These are phyloP conservation scores for Orbicella faveolata DNA, from an alignment of 64 coral and sea anemone species.

Conservation along the genomic window DNA sequence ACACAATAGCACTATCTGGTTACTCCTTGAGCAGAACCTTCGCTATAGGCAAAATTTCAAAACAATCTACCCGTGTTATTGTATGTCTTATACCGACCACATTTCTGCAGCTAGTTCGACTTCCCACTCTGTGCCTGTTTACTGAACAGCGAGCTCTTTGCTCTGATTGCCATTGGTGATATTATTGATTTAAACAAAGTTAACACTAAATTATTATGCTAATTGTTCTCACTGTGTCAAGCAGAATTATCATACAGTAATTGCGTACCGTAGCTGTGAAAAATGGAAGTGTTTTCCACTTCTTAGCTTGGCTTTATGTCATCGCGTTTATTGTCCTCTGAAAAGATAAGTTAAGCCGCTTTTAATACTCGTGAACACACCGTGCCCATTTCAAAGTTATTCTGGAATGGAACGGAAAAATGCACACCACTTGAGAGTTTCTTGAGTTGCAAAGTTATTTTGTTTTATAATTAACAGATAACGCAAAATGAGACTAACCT, in stretches of 20 bases:
- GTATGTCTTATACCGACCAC: neutral
- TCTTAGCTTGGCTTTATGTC: neutral
- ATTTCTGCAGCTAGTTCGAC: neutral
- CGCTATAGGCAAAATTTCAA: neutral
- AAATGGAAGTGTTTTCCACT: neutral
- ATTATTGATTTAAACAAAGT: conserved; percentile 23
- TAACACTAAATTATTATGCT: conserved; percentile 24
- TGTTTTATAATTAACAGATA: too few species aligned
- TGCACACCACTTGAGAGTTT: too few species aligned
- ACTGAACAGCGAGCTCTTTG: neutral
- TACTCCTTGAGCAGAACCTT: neutral
- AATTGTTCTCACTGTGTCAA: neutral
- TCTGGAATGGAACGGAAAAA: too few species aligned
- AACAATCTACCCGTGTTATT: neutral
- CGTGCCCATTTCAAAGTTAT: too few species aligned
- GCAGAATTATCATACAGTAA: conserved; percentile 1
- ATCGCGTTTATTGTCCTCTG: neutral
- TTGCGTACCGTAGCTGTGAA: conserved; percentile 1
- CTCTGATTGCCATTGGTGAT: neutral
- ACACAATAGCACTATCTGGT: neutral
- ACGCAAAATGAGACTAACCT: too few species aligned
- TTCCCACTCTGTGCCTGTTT: neutral
- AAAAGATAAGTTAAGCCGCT: neutral
- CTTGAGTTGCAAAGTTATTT: too few species aligned
- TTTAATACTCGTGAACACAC: neutral